Evolutionary conservation across 2,113 vertebrate genomes (phyloP), one percentile per base, ranked within the genome.

Genomic region (Mus pahari): DNA sequence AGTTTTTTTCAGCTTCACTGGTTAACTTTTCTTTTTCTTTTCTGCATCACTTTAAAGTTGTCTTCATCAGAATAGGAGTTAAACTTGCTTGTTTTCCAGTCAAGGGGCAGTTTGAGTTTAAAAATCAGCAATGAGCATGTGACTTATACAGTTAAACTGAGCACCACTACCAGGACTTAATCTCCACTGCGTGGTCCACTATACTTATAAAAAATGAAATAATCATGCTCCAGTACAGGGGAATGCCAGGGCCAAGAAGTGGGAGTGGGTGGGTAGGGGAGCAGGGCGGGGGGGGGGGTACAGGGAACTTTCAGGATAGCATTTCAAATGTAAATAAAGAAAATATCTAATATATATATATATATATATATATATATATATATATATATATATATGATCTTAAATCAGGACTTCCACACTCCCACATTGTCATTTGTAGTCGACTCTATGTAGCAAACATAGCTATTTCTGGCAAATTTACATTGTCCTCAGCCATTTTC

Each of bases 41-140:
- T 70, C 36, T 94, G 20, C 0, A 73, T 70, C 53, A 97, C 26
- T 95, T 12, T 33, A 89, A 74, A 86, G 2, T 31, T 68, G 17
- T 86, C 58, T 81, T 55, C 45, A 89, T 68, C 5, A 70, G 22
- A 78, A 42, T 66, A 10, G 24, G 14, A 31, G 75, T 83, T 79
- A 88, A 89, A 28, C 4, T 22, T 81, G 31, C 82, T 19, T 45
- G 55, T 17, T 78, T 95, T 95, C 90, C 45, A 60, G 9, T 84
- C 45, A 90, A 94, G n/a, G 28, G 31, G 53, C 36, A 89, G 33
- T 86, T 93, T 86, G 66, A 89, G 64, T 96, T 86, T 91, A 36
- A 92, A 73, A 89, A 91, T 91, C 36, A 84, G 10, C 14, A 73
- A 16, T 70, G 45, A 79, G 36, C 42, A 36, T 77, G 26, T 2